Evolutionary conservation across 2,888 invertebrate genomes (phyloP), one percentile per base, ranked within the genome.

Genomic region (Lysandra coridon): DNA sequence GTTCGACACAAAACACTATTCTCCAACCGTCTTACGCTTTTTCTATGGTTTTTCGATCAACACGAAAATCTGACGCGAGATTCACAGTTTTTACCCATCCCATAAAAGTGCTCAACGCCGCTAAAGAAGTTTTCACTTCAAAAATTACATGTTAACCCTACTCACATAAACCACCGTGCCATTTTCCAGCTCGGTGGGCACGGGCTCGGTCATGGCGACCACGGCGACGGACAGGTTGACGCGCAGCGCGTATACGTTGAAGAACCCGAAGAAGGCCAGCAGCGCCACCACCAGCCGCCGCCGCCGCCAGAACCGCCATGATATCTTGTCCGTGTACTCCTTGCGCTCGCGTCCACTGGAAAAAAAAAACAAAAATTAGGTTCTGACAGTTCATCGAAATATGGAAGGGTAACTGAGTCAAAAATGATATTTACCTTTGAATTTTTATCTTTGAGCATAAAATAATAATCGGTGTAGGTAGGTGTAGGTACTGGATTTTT

Each of bases 141-240:
- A 23, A 23, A 23, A 23, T 23, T 23, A 23, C 23, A n/a, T 4
- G 37, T 44, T 78, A 49, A 7, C n/a, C 5, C 4, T 60, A 91
- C 95, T 95, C 87, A 96, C 96, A 84, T 91, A 89, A 79, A 94
- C 92, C 75, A 95, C 87, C 0, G 95, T 96, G n/a, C 97, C 97
- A 84, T 96, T 96, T 1, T 95, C 95, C 80, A 96, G 91, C 69
- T 92, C 91, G 4, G 95, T 95, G 77, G 95, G 96, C 81, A 95
- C 93, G 40, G 96, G 95, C 85, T 97, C 96, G 0, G 97, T 98
- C 99, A 99, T 99, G 82, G 98, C 98, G 73, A 99, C 98, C 83
- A 99, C 97, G 4, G 98, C 98, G 23, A 99, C 97, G 83, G 98
- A 98, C 83, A 99, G 95, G 92, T 98, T 98, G 5, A 98, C 98